Percentiles rank a stretch among this genome's conserved stretches.
These are phyloP conservation scores for Lagocephalus sceleratus DNA, from an alignment of 2,797 vertebrate genomes.

Conservation along the genomic window DNA sequence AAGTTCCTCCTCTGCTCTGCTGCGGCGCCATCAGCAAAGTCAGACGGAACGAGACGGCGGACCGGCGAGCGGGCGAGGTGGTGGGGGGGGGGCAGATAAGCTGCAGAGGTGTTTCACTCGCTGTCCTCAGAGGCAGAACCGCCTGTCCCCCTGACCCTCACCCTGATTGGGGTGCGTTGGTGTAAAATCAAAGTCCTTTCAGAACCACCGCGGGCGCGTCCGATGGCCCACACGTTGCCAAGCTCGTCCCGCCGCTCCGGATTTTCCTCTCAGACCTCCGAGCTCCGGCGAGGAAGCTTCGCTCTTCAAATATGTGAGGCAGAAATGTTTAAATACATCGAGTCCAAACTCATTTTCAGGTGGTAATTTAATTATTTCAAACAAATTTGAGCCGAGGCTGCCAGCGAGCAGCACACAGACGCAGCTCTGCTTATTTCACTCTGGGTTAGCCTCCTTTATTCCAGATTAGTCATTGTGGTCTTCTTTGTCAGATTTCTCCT, in stretches of 20 bases:
- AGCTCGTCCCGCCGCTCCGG: no score
- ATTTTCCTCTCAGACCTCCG: background rate
- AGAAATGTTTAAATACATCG: conserved; percentile 7
- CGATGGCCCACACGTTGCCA: conserved; percentile 23
- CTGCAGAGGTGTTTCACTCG: conserved; percentile 8
- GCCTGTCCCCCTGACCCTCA: background rate
- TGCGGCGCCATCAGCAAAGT: conserved; percentile 59
- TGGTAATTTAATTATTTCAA: conserved; percentile 11
- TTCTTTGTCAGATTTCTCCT: conserved; percentile 6
- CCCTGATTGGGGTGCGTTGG: background rate
- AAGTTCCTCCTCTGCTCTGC: conserved; percentile 44
- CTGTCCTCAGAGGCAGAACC: conserved; percentile 14
- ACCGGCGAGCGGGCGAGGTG: conserved; percentile 39
- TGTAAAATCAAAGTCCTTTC: background rate
- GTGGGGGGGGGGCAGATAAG: conserved; percentile 14
- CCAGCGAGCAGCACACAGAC: no score
- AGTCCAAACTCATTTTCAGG: conserved; percentile 18
- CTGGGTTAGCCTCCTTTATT: conserved; percentile 10
- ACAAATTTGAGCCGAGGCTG: conserved; percentile 8
- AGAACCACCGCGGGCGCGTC: conserved; percentile 4
- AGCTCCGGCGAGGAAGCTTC: background rate
- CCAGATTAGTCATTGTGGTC: conserved; percentile 13
- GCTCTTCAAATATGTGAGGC: no score
- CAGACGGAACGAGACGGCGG: conserved; percentile 37
- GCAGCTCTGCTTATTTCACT: no score